Evolutionary conservation across 2,113 vertebrate genomes (phyloP).

Genomic region (Pica pica): DNA sequence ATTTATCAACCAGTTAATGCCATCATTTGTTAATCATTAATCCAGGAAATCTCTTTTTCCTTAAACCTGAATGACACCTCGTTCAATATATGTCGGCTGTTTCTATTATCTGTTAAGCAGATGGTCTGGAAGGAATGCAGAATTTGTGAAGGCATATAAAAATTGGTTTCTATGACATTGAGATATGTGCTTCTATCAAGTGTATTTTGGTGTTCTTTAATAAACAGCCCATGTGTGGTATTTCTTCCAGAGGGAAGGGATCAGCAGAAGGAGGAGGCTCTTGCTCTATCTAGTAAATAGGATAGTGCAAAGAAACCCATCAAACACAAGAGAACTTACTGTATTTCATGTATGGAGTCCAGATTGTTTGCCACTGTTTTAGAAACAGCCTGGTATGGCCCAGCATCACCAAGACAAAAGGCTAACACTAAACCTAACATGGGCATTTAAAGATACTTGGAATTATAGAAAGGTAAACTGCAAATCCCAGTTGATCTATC

Average conservation of each 20-base stretch:
- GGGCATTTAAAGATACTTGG: neutral
- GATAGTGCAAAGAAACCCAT: neutral
- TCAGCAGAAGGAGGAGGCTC: neutral
- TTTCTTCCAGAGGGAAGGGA: neutral
- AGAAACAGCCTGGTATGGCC: neutral
- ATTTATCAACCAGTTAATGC: neutral
- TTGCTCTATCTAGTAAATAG: neutral
- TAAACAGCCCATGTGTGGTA: neutral
- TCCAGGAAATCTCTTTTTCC: neutral
- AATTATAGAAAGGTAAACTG: neutral
- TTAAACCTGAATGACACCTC: neutral
- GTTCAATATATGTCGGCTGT: neutral
- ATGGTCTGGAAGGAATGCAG: neutral
- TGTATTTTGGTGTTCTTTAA: neutral
- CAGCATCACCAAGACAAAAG: neutral
- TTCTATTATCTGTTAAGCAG: slow-evolving; percentile 6
- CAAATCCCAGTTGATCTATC: neutral
- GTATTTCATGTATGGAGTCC: neutral
- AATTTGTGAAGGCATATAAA: neutral
- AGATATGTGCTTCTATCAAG: neutral
- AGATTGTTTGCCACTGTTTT: neutral
- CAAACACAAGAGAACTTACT: neutral
- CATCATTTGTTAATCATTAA: neutral
- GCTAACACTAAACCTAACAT: accelerated
- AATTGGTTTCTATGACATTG: neutral